Evolutionary conservation across 1,140 invertebrate genomes (phyloP).

Genomic region (Diachasmimorpha longicaudata): DNA sequence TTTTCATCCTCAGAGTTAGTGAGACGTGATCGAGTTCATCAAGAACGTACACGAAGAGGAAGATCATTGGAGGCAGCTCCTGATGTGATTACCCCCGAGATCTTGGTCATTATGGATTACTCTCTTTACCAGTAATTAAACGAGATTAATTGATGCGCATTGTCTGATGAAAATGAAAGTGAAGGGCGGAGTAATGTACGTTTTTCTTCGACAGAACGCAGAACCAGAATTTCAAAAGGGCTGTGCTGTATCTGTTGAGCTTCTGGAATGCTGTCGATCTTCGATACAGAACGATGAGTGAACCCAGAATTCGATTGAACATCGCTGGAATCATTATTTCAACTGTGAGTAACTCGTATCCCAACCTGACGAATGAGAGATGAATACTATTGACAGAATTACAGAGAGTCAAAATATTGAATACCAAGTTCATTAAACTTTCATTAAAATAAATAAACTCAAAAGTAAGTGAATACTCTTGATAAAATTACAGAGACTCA

Average conservation of each 20-base stretch:
- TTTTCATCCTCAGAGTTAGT: not conserved
- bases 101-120: conserved; percentile 45
- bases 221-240: conserved; percentile 23
- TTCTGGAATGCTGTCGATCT: conserved; percentile 48
- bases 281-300: conserved; percentile 36
- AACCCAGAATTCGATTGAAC: conserved; percentile 41
- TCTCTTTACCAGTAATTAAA: conserved; percentile 37
- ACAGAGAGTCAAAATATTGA: too few species aligned
- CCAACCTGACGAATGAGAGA: too few species aligned
- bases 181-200: not conserved
- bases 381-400: too few species aligned
- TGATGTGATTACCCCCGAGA: conserved; percentile 43
- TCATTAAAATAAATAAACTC: too few species aligned
- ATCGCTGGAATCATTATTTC: conserved; percentile 43
- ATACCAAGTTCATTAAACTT: too few species aligned
- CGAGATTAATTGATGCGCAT: not conserved
- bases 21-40: not conserved
- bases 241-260: conserved; percentile 37
- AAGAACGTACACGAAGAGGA: too few species aligned
- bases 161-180: not conserved
- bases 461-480: too few species aligned
- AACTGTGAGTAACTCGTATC: conserved; percentile 33
- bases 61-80: conserved; percentile 14
- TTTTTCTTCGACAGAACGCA: conserved; percentile 20
- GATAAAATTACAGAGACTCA: too few species aligned